phyloP scores from a whole-genome alignment of 1,140 invertebrate species.

The Spodoptera frugiperda region DNA sequence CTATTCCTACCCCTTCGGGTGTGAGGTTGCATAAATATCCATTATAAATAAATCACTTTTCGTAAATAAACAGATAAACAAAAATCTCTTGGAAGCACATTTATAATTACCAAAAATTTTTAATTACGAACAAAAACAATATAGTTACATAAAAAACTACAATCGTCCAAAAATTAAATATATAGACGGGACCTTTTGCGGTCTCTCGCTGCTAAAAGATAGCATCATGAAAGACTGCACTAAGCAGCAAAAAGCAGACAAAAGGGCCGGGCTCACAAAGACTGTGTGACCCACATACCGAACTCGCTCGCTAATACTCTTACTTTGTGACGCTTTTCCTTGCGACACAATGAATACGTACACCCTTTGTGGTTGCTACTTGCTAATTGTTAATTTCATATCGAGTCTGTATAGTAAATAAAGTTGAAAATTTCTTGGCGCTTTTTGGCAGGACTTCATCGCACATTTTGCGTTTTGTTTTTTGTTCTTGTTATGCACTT shows the following conservation, averaged over 20 bases:
- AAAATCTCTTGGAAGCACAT: not conserved
- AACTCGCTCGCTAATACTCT: slow-evolving; percentile 70
- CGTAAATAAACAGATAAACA: not conserved
- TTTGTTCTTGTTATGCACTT: too few species aligned
- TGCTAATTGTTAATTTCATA: slow-evolving; percentile 45
- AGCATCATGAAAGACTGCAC: slow-evolving; percentile 53
- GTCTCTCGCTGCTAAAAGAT: slow-evolving; percentile 60
- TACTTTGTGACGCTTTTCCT: slow-evolving; percentile 67
- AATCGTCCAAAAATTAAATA: slow-evolving; percentile 43
- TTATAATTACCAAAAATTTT: too few species aligned
- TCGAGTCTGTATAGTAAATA: slow-evolving; percentile 3
- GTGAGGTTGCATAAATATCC: too few species aligned
- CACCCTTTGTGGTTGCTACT: slow-evolving; percentile 27
- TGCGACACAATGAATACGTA: slow-evolving; percentile 48
- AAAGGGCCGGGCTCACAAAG: slow-evolving; percentile 67
- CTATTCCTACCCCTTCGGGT: too few species aligned
- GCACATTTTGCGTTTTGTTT: too few species aligned
- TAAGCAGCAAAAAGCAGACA: slow-evolving; percentile 74
- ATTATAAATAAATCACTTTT: too few species aligned
- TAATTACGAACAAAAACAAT: not conserved
- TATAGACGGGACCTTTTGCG: slow-evolving; percentile 52
- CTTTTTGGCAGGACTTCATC: not conserved
- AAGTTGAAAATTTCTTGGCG: not conserved
- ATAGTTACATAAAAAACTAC: slow-evolving; percentile 14
- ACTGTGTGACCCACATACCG: slow-evolving; percentile 69